Evolutionary conservation across 2,888 invertebrate genomes (phyloP).

Genomic region (Lycophotia porphyrea): DNA sequence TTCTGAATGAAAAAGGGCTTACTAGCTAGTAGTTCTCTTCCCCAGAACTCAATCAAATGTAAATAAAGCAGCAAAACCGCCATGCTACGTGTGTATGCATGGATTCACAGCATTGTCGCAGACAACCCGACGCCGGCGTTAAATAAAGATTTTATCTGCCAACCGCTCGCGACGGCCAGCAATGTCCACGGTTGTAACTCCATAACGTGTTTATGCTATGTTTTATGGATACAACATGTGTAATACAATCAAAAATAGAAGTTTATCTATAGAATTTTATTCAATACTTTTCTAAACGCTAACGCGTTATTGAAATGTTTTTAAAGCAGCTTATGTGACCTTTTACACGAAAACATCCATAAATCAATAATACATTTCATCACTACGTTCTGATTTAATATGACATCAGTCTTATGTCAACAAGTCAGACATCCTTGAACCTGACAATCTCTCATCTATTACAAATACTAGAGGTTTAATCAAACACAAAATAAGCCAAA

Average conservation of each 20-base stretch:
- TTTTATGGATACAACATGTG: constrained; percentile 46
- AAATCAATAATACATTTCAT: constrained; percentile 12
- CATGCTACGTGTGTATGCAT: constrained; percentile 32
- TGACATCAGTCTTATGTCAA: constrained; percentile 35
- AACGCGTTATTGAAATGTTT: constrained; percentile 7
- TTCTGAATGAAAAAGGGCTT: neutral
- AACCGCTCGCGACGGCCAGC: constrained; percentile 32
- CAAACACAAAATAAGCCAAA: constrained; percentile 32
- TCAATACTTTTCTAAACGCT: constrained; percentile 2
- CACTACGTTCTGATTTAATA: constrained; percentile 16
- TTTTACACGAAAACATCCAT: constrained; percentile 4
- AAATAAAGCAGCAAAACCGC: constrained; percentile 35
- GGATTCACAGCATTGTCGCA: constrained; percentile 61
- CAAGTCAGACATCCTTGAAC: constrained; percentile 34
- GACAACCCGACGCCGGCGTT: constrained; percentile 65
- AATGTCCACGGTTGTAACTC: constrained; percentile 44
- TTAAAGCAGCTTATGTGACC: neutral
- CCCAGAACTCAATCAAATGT: constrained; percentile 27
- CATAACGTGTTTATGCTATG: constrained; percentile 46
- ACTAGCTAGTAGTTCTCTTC: neutral
- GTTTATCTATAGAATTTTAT: constrained; percentile 24
- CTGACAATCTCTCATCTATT: constrained; percentile 24
- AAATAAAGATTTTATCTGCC: constrained; percentile 67
- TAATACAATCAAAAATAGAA: constrained; percentile 52
- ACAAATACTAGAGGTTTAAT: constrained; percentile 25